Percentiles rank a stretch among this genome's conserved stretches.
phyloP scores from a whole-genome alignment of 92 coral and sea anemone genomes.

The Bergia sp. region DNA sequence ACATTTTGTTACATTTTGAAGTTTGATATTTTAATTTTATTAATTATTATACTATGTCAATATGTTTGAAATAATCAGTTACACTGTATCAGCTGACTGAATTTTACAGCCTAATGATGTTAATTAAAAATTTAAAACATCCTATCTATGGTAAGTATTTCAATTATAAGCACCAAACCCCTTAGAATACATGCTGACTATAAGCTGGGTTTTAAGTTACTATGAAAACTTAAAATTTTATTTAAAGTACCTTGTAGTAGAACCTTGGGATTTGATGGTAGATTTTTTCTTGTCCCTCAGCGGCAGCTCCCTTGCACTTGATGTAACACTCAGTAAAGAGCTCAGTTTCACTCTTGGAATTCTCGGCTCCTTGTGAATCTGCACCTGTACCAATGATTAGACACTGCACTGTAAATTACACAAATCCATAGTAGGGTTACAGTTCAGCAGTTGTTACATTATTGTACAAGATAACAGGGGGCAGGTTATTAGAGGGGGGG shows the following conservation, averaged over 20 bases:
- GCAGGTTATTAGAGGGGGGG: too few relatives aligned
- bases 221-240: too few relatives aligned
- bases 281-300: constrained; percentile 59
- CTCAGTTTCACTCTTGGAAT: constrained; percentile 77
- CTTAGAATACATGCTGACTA: too few relatives aligned
- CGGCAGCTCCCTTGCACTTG: constrained; percentile 81
- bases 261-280: constrained; percentile 88
- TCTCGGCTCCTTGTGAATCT: constrained; percentile 29
- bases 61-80: not conserved
- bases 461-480: too few relatives aligned
- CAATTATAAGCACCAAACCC: too few relatives aligned
- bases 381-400: not conserved
- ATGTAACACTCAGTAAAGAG: constrained; percentile 81
- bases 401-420: not conserved
- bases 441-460: too few relatives aligned
- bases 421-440: not conserved
- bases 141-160: too few relatives aligned
- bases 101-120: too few relatives aligned
- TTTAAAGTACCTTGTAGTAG: constrained; percentile 79
- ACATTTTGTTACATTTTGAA: not conserved
- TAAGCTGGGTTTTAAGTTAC: too few relatives aligned
- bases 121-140: too few relatives aligned
- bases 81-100: too few relatives aligned
- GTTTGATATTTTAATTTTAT: not conserved
- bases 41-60: not conserved